Percentiles rank a stretch among this genome's conserved stretches.
Conservation (phyloP, 1,140 invertebrate species). For the Cotesia typhae region DNA sequence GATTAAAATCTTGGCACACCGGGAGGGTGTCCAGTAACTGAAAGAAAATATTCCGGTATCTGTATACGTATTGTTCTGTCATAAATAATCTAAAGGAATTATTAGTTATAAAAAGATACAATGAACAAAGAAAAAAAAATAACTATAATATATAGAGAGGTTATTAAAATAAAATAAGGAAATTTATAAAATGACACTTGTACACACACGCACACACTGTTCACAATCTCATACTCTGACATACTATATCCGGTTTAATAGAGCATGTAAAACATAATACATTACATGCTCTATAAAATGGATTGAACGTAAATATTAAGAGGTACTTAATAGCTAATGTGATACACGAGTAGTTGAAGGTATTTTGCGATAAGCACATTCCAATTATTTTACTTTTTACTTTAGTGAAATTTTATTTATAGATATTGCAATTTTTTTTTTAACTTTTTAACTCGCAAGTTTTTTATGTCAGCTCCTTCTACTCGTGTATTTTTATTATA, state of each 20-base stretch:
- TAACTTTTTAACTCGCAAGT: background rate
- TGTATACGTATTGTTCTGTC: conserved; percentile 45
- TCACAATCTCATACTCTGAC: conserved; percentile 28
- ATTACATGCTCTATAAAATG: conserved; percentile 63
- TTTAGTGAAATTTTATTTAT: background rate
- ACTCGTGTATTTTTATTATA: conserved; percentile 34
- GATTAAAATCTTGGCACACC: conserved; percentile 99
- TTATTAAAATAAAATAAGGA: background rate
- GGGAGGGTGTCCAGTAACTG: conserved; percentile 99
- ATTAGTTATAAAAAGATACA: conserved; percentile 19
- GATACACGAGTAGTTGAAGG: conserved; percentile 51
- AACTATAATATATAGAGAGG: conserved; percentile 15
- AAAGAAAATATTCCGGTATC: conserved; percentile 69
- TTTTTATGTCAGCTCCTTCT: conserved; percentile 5
- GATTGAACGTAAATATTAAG: conserved; percentile 59
- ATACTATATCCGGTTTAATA: conserved; percentile 58
- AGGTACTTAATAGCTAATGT: conserved; percentile 57
- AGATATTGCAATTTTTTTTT: conserved; percentile 4
- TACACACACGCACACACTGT: conserved; percentile 36
- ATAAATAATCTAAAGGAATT: conserved; percentile 25
- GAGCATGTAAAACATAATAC: conserved; percentile 59
- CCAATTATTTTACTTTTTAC: conserved; percentile 10
- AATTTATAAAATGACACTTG: conserved; percentile 1
- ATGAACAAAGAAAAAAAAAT: conserved; percentile 36
- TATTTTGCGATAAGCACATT: conserved; percentile 17